These are phyloP conservation scores for Scaeva pyrastri DNA, from an alignment of 2,888 invertebrate genomes.

Conservation along the genomic window DNA sequence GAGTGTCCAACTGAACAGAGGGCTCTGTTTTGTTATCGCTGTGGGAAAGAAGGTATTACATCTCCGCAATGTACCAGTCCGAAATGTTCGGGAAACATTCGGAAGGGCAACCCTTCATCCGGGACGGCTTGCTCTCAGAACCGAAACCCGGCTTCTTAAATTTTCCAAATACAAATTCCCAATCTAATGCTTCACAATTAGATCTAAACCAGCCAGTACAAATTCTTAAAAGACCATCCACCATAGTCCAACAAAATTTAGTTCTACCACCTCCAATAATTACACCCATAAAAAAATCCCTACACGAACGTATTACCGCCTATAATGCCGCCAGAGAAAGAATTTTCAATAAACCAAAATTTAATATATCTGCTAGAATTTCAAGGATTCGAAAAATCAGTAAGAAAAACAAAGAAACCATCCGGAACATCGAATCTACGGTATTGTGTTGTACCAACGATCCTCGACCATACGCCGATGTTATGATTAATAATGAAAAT, in stretches of 20 bases:
- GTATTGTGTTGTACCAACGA: neutral
- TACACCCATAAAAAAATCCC: neutral
- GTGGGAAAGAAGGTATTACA: neutral
- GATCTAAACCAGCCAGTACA: neutral
- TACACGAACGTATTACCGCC: neutral
- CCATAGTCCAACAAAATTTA: neutral
- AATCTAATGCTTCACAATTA: neutral
- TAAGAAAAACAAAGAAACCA: neutral
- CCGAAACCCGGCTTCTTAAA: neutral
- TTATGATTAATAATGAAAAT: constrained; percentile 4
- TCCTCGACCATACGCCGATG: neutral
- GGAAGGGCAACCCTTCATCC: neutral
- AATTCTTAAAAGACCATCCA: neutral
- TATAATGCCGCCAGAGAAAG: too few relatives aligned
- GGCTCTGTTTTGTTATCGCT: neutral
- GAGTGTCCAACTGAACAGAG: neutral
- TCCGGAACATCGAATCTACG: neutral
- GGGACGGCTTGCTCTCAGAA: neutral
- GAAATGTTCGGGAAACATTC: neutral
- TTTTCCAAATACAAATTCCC: neutral
- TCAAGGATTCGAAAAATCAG: too few relatives aligned
- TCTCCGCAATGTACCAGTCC: neutral
- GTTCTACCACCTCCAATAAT: neutral
- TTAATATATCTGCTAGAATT: too few relatives aligned
- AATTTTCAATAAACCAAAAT: neutral